Evolutionary conservation across 2,797 vertebrate genomes (phyloP).

Genomic region (Rhodeus uyekii): DNA sequence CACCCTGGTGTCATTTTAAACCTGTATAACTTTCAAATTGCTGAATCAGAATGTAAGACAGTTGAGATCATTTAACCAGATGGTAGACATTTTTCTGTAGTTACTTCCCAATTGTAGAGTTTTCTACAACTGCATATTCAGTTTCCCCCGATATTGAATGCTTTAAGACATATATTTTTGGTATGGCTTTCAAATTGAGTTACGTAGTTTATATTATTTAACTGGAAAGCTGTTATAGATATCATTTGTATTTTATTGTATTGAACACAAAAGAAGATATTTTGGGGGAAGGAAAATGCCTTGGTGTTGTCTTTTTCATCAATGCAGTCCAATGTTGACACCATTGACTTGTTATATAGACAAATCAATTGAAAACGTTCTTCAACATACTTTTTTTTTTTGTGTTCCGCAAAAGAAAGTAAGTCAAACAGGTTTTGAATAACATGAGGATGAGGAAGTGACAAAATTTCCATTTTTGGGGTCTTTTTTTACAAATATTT

Average conservation of each 20-base stretch:
- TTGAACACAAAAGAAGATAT: not conserved
- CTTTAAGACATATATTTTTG: not conserved
- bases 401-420: not conserved
- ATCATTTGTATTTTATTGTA: not conserved
- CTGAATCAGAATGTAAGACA: not conserved
- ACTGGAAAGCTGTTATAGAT: not conserved
- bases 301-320: not conserved
- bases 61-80: not conserved
- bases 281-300: no score
- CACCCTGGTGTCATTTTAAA: not conserved
- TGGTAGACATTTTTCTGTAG: not conserved
- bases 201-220: not conserved
- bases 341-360: not conserved
- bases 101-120: not conserved
- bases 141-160: not conserved
- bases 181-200: not conserved
- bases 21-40: not conserved
- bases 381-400: not conserved
- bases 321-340: not conserved
- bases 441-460: not conserved
- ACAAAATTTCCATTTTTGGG: not conserved
- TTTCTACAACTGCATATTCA: not conserved
- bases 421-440: not conserved
- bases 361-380: not conserved
- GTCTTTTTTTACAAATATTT: not conserved